Evolutionary conservation across 2,888 invertebrate genomes (phyloP).

Genomic region (Drosophila birchii): DNA sequence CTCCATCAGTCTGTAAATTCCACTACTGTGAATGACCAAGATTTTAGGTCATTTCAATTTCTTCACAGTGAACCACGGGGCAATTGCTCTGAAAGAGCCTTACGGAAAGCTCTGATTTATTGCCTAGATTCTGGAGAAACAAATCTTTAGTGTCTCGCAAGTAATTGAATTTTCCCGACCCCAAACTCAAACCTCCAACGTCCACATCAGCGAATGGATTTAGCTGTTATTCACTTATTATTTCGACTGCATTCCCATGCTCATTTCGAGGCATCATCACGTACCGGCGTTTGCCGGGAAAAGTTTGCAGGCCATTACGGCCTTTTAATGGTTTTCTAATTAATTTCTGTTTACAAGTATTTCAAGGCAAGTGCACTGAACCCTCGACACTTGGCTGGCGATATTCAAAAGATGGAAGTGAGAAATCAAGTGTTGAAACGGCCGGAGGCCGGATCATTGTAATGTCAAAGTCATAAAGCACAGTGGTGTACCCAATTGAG

Average conservation of each 20-base stretch:
- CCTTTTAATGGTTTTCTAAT: slow-evolving; percentile 73
- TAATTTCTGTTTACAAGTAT: slow-evolving; percentile 60
- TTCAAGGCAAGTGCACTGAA: slow-evolving; percentile 67
- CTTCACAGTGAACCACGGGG: not conserved
- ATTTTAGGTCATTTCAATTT: not conserved
- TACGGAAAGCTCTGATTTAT: slow-evolving; percentile 50
- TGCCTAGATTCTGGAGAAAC: slow-evolving; percentile 24
- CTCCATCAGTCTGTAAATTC: not conserved
- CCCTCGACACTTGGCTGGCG: slow-evolving; percentile 40
- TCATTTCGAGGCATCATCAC: slow-evolving; percentile 47
- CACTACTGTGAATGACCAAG: not conserved
- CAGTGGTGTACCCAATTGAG: slow-evolving; percentile 60
- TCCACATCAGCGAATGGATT: not conserved
- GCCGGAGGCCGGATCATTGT: slow-evolving; percentile 42
- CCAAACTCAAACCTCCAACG: not conserved
- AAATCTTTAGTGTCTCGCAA: slow-evolving; percentile 24
- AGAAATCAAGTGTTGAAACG: slow-evolving; percentile 58
- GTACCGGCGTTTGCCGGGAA: slow-evolving; percentile 38
- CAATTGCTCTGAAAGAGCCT: slow-evolving; percentile 11
- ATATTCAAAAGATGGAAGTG: slow-evolving; percentile 40
- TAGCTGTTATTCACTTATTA: slow-evolving; percentile 7
- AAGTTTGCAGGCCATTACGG: slow-evolving; percentile 38
- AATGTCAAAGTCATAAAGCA: slow-evolving; percentile 63
- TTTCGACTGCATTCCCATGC: slow-evolving; percentile 62
- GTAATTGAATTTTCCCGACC: slow-evolving; percentile 53